phyloP scores from a whole-genome alignment of 2,797 vertebrate species.

The Gambelia wislizenii region DNA sequence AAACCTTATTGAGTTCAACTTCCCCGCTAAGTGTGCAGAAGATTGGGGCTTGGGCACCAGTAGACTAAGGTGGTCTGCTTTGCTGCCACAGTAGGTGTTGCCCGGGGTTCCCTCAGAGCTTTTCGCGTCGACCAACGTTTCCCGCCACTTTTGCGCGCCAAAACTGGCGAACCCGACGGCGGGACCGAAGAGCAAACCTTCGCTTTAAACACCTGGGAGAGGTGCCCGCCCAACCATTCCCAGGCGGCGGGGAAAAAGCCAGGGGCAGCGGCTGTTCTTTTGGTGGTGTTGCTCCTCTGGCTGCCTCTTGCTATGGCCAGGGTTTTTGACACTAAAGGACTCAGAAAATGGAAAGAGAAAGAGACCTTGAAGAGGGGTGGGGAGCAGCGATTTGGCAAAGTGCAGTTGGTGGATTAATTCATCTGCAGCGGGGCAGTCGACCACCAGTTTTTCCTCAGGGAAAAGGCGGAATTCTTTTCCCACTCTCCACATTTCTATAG shows the following conservation, averaged over 20 bases:
- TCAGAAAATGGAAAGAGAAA: neutral
- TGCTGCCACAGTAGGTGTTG: neutral
- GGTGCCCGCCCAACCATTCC: too few species aligned
- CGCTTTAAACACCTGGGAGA: neutral
- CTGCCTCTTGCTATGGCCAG: too few species aligned
- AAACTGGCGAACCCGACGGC: neutral
- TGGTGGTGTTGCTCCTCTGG: neutral
- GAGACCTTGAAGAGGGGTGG: neutral
- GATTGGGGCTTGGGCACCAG: too few species aligned
- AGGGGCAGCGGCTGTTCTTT: neutral
- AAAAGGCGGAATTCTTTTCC: neutral
- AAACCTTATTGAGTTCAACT: neutral
- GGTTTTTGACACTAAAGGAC: neutral
- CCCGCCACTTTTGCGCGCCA: neutral
- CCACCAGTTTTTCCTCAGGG: neutral
- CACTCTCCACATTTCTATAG: neutral
- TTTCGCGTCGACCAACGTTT: neutral
- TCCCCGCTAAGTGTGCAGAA: neutral
- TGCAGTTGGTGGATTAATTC: neutral
- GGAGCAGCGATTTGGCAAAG: neutral
- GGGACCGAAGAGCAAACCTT: neutral
- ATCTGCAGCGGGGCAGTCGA: neutral
- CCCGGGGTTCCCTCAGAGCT: neutral
- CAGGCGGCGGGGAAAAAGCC: too few species aligned
- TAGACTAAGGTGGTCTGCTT: neutral